Percentiles rank a stretch among this genome's conserved stretches.
Conservation (phyloP, 1,140 invertebrate species). For the Agraylea sexmaculata region DNA sequence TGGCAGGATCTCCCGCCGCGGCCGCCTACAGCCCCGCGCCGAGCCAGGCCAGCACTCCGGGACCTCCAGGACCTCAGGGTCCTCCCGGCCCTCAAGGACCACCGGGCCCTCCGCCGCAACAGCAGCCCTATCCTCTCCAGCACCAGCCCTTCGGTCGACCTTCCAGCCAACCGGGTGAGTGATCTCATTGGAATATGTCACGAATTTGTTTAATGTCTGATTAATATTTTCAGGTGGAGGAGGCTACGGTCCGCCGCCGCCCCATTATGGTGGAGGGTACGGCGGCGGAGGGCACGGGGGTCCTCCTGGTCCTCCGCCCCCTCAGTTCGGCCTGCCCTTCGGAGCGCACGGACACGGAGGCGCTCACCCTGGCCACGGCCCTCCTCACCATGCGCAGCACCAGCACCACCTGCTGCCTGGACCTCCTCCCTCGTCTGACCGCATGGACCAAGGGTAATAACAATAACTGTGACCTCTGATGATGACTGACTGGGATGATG, state of each 20-base stretch:
- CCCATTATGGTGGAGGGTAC: conserved; percentile 14
- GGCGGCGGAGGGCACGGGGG: conserved; percentile 7
- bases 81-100: too few species aligned
- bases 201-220: too few species aligned
- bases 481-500: too few species aligned
- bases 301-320: conserved; percentile 9
- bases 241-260: conserved; percentile 16
- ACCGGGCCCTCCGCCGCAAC: conserved; percentile 8
- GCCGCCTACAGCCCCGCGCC: conserved; percentile 20
- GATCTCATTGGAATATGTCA: too few species aligned
- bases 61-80: conserved; percentile 12
- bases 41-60: conserved; percentile 19
- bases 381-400: conserved; percentile 1
- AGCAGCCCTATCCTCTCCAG: conserved; percentile 8
- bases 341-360: conserved; percentile 2
- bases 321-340: conserved; percentile 16
- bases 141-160: conserved; percentile 12
- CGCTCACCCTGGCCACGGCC: conserved; percentile 3
- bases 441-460: conserved; percentile 21
- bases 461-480: too few species aligned
- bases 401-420: conserved; percentile 14
- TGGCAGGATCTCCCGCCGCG: conserved; percentile 2
- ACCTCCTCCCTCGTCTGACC: conserved; percentile 7
- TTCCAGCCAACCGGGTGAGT: too few species aligned
- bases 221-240: conserved; percentile 5